Base-by-base conservation (phyloP, 2,888 invertebrate genomes). In the Agrotis segetum region DNA sequence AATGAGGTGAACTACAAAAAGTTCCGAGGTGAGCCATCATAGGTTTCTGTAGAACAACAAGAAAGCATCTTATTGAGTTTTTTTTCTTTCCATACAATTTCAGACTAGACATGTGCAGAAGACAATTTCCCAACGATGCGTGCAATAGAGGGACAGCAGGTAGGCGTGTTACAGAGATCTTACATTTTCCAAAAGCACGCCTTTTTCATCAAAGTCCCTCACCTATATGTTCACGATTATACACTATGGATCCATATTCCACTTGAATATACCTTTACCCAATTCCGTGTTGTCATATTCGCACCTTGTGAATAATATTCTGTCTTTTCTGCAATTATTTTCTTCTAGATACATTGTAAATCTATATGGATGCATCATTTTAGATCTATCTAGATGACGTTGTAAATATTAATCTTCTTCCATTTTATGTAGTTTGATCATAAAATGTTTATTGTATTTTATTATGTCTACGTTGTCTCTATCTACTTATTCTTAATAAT, bases 51-150 rank as follows among this genome's bases (percentile, higher is more conserved):
- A 68, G 63, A 70, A 61, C 49, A 68, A 59, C 79, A 85, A 78
- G 74, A 81, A 70, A 61, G 78, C 34, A 88, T 86, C 86, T 89
- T 91, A 91, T 91, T 94, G 88, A 94, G 95, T 93, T 40, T 95
- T 95, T 88, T 85, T 88, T 93, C 92, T 97, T 97, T 96, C 96
- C 96, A 93, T 96, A 93, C 88, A 89, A 94, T 98, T 98, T 96
- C 98, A 99, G 99, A 98, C 98, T 99, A 97, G 99, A 99, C 98
- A 99, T 99, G 99, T 99, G 99, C 98, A 98, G 99, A 97, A 97
- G 99, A 97, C 98, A 98, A 97, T 98, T 98, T 97, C 98, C 98
- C 95, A 98, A 98, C 97, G 99, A 98, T 97, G 98, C 98, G 96
- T 99, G 99, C 98, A 99, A 99, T 98, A 98, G 99, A 97, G 99